A percentile compares a stretch with the other conserved stretches of the same genome.
These are phyloP conservation scores for Cyclargus thomasi DNA, from an alignment of 1,140 invertebrate species.

Conservation along the genomic window DNA sequence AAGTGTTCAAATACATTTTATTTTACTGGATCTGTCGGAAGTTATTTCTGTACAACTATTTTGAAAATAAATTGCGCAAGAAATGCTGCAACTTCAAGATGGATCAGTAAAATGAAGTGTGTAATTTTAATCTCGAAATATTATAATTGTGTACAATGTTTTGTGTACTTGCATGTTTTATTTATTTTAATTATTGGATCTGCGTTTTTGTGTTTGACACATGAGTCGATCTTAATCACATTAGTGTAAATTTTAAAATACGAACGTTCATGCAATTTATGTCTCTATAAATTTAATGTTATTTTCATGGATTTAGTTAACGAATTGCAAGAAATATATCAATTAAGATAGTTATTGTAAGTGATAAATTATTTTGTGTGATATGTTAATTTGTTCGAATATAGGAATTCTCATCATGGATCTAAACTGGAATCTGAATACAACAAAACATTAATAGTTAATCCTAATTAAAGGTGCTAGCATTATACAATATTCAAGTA, in stretches of 20 bases:
- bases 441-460: background rate
- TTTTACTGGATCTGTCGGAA: background rate
- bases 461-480: background rate
- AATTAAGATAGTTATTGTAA: background rate
- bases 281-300: too few species aligned
- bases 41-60: background rate
- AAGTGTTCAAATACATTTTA: background rate
- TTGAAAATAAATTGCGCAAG: background rate
- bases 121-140: background rate
- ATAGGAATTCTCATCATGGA: background rate
- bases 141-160: background rate
- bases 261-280: background rate
- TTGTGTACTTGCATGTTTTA: background rate
- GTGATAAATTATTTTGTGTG: slow-evolving; percentile 1
- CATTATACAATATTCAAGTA: background rate
- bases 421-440: background rate
- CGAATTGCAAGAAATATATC: background rate
- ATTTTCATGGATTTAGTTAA: background rate
- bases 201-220: background rate
- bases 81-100: background rate
- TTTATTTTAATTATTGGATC: background rate
- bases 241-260: background rate
- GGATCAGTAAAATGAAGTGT: background rate
- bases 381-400: background rate
- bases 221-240: background rate